phyloP scores from a whole-genome alignment of 1,140 invertebrate species.

The Diuraphis noxia region DNA sequence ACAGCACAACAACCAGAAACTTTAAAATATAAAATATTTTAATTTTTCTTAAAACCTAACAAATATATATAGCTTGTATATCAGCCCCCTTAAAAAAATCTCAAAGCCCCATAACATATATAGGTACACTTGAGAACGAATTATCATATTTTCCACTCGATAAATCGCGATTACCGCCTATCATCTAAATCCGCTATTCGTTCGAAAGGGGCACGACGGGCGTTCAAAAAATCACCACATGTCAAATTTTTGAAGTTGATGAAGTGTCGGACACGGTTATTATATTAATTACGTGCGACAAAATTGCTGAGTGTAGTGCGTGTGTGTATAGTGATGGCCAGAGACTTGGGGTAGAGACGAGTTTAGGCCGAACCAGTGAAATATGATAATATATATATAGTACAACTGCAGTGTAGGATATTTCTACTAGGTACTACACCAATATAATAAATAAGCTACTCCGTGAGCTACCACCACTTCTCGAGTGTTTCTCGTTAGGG shows the following conservation, averaged over 20 bases:
- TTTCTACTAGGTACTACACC: neutral
- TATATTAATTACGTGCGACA: neutral
- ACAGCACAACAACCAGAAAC: neutral
- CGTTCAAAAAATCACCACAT: neutral
- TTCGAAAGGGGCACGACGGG: neutral
- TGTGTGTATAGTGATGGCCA: neutral
- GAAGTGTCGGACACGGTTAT: neutral
- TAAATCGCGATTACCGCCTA: too few species aligned
- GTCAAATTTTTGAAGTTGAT: neutral
- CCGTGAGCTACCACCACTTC: neutral
- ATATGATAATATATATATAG: neutral
- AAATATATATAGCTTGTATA: neutral
- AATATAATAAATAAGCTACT: constrained; percentile 20
- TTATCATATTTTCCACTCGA: neutral
- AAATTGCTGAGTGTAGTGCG: neutral
- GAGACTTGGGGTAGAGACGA: neutral
- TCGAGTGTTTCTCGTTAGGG: constrained; percentile 10
- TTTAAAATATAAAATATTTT: neutral
- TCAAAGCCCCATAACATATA: neutral
- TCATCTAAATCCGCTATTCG: neutral
- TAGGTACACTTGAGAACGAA: neutral
- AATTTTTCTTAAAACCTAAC: neutral
- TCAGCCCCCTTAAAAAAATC: neutral
- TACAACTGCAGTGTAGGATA: neutral
- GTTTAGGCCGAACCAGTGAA: neutral